phyloP scores from a whole-genome alignment of 2,113 vertebrate genomes.

The Hassar affinis region DNA sequence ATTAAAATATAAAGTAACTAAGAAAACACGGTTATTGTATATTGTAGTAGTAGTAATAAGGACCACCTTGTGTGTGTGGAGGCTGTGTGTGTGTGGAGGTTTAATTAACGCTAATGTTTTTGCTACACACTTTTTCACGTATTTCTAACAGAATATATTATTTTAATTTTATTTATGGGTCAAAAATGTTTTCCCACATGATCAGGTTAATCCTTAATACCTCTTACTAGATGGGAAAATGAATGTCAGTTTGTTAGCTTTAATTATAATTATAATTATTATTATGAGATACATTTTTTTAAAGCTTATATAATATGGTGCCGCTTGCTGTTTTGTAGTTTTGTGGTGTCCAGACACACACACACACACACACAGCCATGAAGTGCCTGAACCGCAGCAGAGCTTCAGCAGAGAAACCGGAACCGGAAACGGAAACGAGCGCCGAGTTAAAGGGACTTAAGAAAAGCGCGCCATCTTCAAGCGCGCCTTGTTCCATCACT shows the following conservation, averaged over 20 bases:
- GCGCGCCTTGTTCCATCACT: constrained; percentile 1
- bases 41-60: background rate
- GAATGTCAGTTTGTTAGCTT: background rate
- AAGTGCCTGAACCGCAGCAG: constrained; percentile 40
- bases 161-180: background rate
- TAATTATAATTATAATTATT: background rate
- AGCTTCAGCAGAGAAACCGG: background rate
- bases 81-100: background rate
- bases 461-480: constrained; percentile 1
- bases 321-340: background rate
- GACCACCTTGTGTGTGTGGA: too few relatives aligned
- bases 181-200: background rate
- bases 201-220: too few relatives aligned
- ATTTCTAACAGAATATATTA: background rate
- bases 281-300: too few relatives aligned
- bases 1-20: background rate
- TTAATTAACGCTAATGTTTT: background rate
- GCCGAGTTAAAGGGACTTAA: constrained; percentile 11
- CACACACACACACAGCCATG: constrained; percentile 34
- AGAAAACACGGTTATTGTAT: background rate
- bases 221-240: too few relatives aligned
- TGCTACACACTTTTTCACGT: background rate
- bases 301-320: background rate
- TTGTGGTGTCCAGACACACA: background rate
- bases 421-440: constrained; percentile 17